Base-by-base conservation (phyloP, 2,113 vertebrate species). In the Pitta sordida region DNA sequence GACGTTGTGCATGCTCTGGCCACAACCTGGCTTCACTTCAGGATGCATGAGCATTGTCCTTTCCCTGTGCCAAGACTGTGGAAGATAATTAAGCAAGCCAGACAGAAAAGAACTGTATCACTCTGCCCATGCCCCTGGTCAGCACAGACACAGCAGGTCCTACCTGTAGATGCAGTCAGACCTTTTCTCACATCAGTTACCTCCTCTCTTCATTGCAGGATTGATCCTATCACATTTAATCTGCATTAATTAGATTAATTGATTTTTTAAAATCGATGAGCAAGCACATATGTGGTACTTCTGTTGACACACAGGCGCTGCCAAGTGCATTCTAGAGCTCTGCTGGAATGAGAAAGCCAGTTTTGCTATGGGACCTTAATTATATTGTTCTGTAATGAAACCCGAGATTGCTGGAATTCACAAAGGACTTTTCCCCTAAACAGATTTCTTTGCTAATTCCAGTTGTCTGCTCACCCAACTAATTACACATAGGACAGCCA, bases 121-220 rank as follows among this genome's bases (percentile, higher is more conserved):
- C 4, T 8, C 21, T 70, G 36, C 41, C 41, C 21, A 49, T 39
- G 59, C 10, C 67, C 34, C 15, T 63, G n/a, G 7, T 55, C 26
- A 29, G 48, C 26, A 59, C 20, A 53, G 32, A 53, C 39, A 16
- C 48, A 18, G 32, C 53, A 73, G 34, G 36, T 23, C 18, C 36
- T 30, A 15, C 15, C 62, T 29, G 27, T 4, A 71, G 34, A 18
- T 3, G 0, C 5, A 46, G 17, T 27, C 18, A 11, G 19, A 46
- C 24, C 10, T 68, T 21, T n/a, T 27, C 49, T 76, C 41, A 52
- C 10, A 36, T 0, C 0, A 23, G 7, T 19, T 37, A 27, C 32
- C 43, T 59, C 32, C 26, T 39, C 60, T 7, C 27, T 20, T 17
- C 43, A 17, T 21, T 52, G 67, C 34, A 64, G 62, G 9, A 23